phyloP scores from a whole-genome alignment of 1,140 invertebrate species.

The Drosophila suzukii region DNA sequence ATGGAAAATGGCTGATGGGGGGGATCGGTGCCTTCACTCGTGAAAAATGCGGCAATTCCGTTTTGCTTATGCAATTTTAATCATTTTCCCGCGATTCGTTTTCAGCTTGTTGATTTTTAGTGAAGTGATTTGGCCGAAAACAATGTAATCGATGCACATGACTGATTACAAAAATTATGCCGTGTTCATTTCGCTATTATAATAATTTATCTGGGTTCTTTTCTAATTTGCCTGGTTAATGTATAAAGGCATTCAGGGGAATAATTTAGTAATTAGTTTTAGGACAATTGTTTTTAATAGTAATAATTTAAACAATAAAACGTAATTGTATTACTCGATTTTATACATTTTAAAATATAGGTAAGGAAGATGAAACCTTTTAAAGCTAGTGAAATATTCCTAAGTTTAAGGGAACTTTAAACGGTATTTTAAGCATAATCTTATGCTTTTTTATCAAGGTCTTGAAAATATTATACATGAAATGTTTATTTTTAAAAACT shows the following conservation, averaged over 20 bases:
- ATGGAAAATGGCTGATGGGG: neutral
- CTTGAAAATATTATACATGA: too few species aligned
- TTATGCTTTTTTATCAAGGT: too few species aligned
- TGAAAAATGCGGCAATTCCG: constrained; percentile 63
- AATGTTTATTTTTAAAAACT: too few species aligned
- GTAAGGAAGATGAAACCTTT: too few species aligned
- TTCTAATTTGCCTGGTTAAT: too few species aligned
- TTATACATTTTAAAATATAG: too few species aligned
- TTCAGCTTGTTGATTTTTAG: constrained; percentile 32
- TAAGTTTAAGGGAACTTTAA: too few species aligned
- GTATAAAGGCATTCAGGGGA: neutral
- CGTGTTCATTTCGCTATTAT: neutral
- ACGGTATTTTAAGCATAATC: too few species aligned
- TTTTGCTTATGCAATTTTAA: constrained; percentile 55
- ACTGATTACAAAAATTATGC: constrained; percentile 10
- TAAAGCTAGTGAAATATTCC: too few species aligned
- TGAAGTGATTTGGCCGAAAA: constrained; percentile 1
- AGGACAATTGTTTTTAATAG: too few species aligned
- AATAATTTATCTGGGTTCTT: neutral
- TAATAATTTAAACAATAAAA: too few species aligned
- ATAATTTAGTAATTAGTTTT: neutral
- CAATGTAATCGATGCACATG: constrained; percentile 2
- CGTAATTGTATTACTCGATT: too few species aligned
- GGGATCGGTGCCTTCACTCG: constrained; percentile 10
- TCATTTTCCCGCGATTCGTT: constrained; percentile 27